Evolutionary conservation across 2,113 vertebrate genomes (phyloP).

Genomic region (Notothenia rossii): DNA sequence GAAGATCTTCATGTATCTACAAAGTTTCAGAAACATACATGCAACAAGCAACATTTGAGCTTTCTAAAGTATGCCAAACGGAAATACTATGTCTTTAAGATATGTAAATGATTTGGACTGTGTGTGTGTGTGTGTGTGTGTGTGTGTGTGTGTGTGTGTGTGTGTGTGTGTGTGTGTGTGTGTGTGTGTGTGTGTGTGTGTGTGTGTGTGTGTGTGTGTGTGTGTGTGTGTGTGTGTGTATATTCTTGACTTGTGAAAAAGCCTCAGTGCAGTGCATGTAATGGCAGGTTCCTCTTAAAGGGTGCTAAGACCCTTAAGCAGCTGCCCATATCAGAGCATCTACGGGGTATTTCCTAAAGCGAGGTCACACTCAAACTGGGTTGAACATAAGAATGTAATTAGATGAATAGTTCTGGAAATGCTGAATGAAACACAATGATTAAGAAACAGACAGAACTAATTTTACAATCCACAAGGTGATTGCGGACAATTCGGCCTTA

Average conservation of each 20-base stretch:
- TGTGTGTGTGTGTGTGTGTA: not conserved
- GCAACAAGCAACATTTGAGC: constrained; percentile 12
- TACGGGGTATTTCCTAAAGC: constrained; percentile 27
- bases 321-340: constrained; percentile 51
- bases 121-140: constrained; percentile 4
- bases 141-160: constrained; percentile 8
- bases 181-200: not conserved
- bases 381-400: constrained; percentile 2
- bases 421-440: not conserved
- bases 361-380: constrained; percentile 27
- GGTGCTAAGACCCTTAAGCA: constrained; percentile 53
- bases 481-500: not conserved
- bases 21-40: constrained; percentile 12
- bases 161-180: too few relatives aligned
- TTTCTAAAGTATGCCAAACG: constrained; percentile 6
- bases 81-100: not conserved
- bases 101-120: constrained; percentile 16
- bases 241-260: constrained; percentile 24
- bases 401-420: constrained; percentile 10
- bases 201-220: not conserved
- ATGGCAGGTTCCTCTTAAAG: constrained; percentile 55
- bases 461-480: not conserved
- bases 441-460: not conserved
- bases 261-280: constrained; percentile 37
- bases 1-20: constrained; percentile 11